Evolutionary conservation across 2,888 invertebrate genomes (phyloP), one percentile per base, ranked within the genome.

Genomic region (Noctua janthe): DNA sequence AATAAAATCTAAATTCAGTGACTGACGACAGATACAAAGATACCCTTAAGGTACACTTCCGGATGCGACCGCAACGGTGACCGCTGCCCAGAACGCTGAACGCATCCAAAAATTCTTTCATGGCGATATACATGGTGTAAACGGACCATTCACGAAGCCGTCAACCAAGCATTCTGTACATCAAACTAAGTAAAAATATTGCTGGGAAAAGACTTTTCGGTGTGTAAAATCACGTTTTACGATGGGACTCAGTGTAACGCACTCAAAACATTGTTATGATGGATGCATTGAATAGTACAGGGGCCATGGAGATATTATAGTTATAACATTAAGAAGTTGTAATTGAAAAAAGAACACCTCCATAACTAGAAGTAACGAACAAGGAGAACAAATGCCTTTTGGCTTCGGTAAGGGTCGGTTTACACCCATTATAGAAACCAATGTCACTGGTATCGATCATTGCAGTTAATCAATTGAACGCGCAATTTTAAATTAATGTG

Each of bases 401-500:
- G 11, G 23, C 3, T 23, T 56, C 4, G 10, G 56, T 56, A 56
- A 56, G 23, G 23, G 10, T 56, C 56, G 23, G 56, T 23, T 23
- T 56, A 56, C 23, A 56, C 54, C 17, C 20, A 20, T 54, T 51
- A 51, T 17, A 51, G 6, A 51, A 51, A 6, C 51, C 51, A 51
- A 15, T 51, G 51, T 51, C 15, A 17, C 51, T 51, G 17, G 6
- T 51, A 17, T 17, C 51, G 0, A 17, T 51, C 15, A 51, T 49
- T 49, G 49, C 51, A 51, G 8, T 6, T 17, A 0, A 54, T 54
- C 6, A 56, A 59, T 51, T 39, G 11, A 62, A 39, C 39, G 47
- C 59, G 74, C 51, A 11, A 67, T n/a, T 51, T 71, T 7, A 1
- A 39, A 62, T 83, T 39, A 20, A 69, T 29, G 71, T 29, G 20